Evolutionary conservation across 2,888 invertebrate genomes (phyloP).

Genomic region (Stenoptilia bipunctidactyla): DNA sequence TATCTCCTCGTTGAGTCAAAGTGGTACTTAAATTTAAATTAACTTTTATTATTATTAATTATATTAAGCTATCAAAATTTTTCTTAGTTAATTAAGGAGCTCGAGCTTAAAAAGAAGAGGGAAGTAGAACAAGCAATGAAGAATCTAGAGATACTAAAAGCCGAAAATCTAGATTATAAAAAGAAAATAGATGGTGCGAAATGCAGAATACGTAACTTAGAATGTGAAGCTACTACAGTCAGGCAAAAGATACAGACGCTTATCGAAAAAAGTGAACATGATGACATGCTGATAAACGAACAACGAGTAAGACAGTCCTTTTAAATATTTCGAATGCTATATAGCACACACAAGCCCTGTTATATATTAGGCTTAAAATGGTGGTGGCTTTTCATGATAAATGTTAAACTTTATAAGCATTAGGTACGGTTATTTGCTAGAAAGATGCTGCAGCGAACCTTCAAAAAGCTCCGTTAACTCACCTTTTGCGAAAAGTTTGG

Average conservation of each 20-base stretch:
- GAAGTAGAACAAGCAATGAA: constrained; percentile 73
- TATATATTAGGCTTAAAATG: too few relatives aligned
- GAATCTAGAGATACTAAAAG: constrained; percentile 67
- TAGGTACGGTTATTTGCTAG: too few relatives aligned
- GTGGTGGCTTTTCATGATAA: too few relatives aligned
- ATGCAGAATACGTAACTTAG: constrained; percentile 77
- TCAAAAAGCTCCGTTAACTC: too few relatives aligned
- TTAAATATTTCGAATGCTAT: too few relatives aligned
- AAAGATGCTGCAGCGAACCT: too few relatives aligned
- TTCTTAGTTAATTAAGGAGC: constrained; percentile 56
- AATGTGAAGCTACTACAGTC: constrained; percentile 71
- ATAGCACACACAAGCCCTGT: too few relatives aligned
- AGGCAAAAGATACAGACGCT: constrained; percentile 73
- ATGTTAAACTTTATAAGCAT: too few relatives aligned
- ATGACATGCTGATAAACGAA: constrained; percentile 73
- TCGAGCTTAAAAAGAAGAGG: constrained; percentile 67
- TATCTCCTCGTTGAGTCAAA: too few relatives aligned
- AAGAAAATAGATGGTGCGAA: constrained; percentile 76
- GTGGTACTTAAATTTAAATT: too few relatives aligned
- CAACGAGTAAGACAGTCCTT: constrained; percentile 70
- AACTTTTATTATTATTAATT: too few relatives aligned
- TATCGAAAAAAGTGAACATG: constrained; percentile 74
- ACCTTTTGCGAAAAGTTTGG: too few relatives aligned
- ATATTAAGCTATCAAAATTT: constrained; percentile 9
- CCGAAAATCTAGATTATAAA: constrained; percentile 70